phyloP scores from a whole-genome alignment of 2,888 invertebrate species.

The Drosophila yooni region DNA sequence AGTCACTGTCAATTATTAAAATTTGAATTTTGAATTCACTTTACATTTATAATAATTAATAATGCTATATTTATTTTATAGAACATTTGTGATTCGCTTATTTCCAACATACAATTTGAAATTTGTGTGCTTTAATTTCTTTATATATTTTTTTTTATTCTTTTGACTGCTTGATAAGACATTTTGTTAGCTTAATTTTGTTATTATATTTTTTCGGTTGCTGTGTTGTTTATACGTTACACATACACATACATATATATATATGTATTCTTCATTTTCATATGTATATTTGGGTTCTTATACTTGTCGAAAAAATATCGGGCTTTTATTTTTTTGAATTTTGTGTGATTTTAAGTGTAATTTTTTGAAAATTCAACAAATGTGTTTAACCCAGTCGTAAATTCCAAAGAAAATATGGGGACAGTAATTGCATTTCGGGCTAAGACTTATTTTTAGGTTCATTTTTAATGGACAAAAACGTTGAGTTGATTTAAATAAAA shows the following conservation, averaged over 20 bases:
- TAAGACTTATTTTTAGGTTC: not conserved
- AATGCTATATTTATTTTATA: not conserved
- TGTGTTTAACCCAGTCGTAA: conserved; percentile 7
- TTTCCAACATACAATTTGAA: too few species aligned
- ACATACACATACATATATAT: not conserved
- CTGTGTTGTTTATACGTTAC: conserved; percentile 3
- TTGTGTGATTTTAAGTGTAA: conserved; percentile 1
- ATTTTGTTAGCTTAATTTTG: conserved; percentile 18
- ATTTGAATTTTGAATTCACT: not conserved
- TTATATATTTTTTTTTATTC: not conserved
- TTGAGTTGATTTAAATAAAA: not conserved
- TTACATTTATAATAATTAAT: not conserved
- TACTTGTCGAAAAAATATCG: not conserved
- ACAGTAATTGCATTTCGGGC: not conserved
- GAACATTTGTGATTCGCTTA: conserved; percentile 7
- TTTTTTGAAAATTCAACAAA: conserved; percentile 3
- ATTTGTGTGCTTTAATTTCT: conserved; percentile 4
- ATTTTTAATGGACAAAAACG: not conserved
- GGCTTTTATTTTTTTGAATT: not conserved
- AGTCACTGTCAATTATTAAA: not conserved
- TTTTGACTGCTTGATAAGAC: conserved; percentile 23
- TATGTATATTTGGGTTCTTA: not conserved
- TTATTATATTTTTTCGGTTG: conserved; percentile 15
- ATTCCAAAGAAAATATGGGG: not conserved
- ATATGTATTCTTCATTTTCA: not conserved